phyloP scores from a whole-genome alignment of 2,797 vertebrate genomes.

The Melopsittacus undulatus region DNA sequence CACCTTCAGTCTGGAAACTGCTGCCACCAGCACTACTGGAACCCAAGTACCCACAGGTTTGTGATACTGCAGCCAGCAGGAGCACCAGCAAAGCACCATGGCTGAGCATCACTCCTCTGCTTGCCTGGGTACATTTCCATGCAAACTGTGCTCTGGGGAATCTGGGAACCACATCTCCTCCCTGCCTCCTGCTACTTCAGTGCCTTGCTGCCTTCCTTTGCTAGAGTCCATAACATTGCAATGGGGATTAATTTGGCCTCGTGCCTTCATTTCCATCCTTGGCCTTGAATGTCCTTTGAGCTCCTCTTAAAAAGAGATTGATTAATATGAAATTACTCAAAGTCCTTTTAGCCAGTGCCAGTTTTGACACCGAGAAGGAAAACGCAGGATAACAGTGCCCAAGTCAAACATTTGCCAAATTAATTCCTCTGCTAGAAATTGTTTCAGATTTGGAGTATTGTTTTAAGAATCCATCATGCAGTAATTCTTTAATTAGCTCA shows the following conservation, averaged over 20 bases:
- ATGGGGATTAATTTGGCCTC: not conserved
- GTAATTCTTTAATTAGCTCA: conserved; percentile 50
- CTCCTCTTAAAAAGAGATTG: conserved; percentile 59
- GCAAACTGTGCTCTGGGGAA: fast-evolving
- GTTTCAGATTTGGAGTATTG: conserved; percentile 32
- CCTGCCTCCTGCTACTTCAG: not conserved
- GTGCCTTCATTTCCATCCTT: not conserved
- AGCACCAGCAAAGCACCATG: fast-evolving
- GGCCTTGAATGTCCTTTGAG: conserved; percentile 25
- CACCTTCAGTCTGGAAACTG: not conserved
- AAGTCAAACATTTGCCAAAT: conserved; percentile 64
- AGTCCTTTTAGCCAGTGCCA: not conserved
- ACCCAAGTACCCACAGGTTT: fast-evolving
- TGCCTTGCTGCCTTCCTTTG: not conserved
- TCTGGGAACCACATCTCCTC: not conserved
- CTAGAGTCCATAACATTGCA: fast-evolving
- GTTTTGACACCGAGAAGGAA: conserved; percentile 38
- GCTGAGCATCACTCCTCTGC: fast-evolving
- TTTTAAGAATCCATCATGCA: not conserved
- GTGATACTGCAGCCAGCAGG: fast-evolving
- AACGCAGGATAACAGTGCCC: not conserved
- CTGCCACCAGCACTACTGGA: not conserved
- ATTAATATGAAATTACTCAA: conserved; percentile 64
- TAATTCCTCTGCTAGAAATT: conserved; percentile 50
- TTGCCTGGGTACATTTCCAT: not conserved